These are phyloP conservation scores for Drosophila hydei DNA, from an alignment of 1,140 invertebrate genomes.

Conservation along the genomic window DNA sequence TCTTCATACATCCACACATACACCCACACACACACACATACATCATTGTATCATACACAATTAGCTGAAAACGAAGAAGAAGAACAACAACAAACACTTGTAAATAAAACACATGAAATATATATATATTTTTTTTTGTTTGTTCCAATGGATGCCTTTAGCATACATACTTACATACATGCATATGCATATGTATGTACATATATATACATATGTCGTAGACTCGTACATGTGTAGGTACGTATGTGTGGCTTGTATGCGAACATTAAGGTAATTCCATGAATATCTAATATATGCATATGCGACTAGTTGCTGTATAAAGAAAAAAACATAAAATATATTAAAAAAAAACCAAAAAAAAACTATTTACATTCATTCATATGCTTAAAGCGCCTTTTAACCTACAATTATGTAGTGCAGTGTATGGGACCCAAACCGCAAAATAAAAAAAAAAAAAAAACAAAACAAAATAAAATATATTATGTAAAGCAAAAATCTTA, in stretches of 20 bases:
- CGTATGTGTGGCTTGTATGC: constrained; percentile 35
- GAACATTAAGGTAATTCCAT: constrained; percentile 28
- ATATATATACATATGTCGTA: constrained; percentile 25
- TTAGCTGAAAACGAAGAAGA: constrained; percentile 11
- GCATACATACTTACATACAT: constrained; percentile 33
- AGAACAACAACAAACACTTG: constrained; percentile 11
- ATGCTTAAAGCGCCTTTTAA: constrained; percentile 36
- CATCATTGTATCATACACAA: constrained; percentile 19
- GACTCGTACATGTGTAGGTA: constrained; percentile 24
- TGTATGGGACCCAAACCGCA: constrained; percentile 42
- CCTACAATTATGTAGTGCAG: constrained; percentile 42
- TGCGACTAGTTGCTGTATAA: constrained; percentile 43
- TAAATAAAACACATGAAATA: constrained; percentile 28
- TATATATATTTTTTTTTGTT: constrained; percentile 10
- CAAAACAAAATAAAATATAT: constrained; percentile 11
- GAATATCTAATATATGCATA: constrained; percentile 36
- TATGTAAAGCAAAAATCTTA: constrained; percentile 25
- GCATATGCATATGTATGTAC: constrained; percentile 32
- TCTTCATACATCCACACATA: constrained; percentile 21
- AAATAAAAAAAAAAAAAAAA: constrained; percentile 18
- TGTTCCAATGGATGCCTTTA: constrained; percentile 39
- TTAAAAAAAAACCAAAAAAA: background rate
- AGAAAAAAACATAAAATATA: background rate
- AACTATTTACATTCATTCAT: constrained; percentile 25
- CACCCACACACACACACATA: constrained; percentile 13